Evolutionary conservation across 2,888 invertebrate genomes (phyloP), one percentile per base, ranked within the genome.

Genomic region (Leptinotarsa haldemani): DNA sequence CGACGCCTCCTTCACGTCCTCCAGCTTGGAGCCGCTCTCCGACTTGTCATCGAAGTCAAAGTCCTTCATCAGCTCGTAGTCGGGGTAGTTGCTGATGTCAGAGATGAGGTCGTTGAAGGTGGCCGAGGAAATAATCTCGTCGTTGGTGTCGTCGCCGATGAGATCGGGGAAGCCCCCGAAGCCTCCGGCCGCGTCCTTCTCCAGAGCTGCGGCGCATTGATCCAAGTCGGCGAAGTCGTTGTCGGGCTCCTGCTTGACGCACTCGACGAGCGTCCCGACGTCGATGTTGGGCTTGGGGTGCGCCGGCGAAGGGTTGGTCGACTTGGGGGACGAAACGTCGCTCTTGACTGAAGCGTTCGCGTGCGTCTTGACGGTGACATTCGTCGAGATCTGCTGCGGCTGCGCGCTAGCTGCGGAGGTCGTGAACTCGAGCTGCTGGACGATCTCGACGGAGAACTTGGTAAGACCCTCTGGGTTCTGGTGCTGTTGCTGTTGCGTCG

Each of bases 371-470:
- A 97, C 96, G 69, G 96, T 97, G 73, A 97, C 96, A 89, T 96
- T 96, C 79, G 97, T 96, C 84, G 94, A 95, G 80, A 96, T 96
- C 88, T 96, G 95, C 85, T 96, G 95, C 69, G 95, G 94, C 85
- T 95, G 95, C 9, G 94, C 94, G 85, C 94, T 95, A 65, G 95
- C 95, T 69, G 94, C 94, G 65, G 94, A 95, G 58, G 95, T 95
- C 77, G 95, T 95, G 86, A 96, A 96, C 87, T 97, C 95, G 70
- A 95, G 89, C 86, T 95, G 96, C 86, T 97, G 97, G 25, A 97
- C 96, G 82, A 97, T 97, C 88, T 97, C 96, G 76, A 97, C 96
- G 4, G 95, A 95, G 88, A 97, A 96, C 87, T 96, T 96, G 77
- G 92, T 92, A 67, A 86, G 82, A 25, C 85, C 85, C 81, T 91